Conservation (phyloP, 2,113 vertebrate species). For the Accipiter virgatus region DNA sequence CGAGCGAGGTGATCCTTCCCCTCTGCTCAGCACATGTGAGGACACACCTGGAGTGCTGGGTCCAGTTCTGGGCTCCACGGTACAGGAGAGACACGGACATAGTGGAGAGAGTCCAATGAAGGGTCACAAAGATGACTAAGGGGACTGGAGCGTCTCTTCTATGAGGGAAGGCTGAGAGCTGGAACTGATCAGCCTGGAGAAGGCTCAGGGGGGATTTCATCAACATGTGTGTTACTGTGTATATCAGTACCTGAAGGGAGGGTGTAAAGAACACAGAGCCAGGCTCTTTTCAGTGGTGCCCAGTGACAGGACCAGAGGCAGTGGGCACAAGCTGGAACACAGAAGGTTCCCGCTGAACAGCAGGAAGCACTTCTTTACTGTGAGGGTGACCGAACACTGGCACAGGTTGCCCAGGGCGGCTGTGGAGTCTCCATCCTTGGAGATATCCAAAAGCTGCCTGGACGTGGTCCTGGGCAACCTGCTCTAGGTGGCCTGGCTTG, state of each 20-base stretch:
- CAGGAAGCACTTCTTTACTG: neutral
- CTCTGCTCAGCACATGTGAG: neutral
- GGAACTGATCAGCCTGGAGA: neutral
- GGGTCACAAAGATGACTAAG: neutral
- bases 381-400: neutral
- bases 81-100: too few species aligned
- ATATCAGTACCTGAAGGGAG: neutral
- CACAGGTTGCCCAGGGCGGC: neutral
- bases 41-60: neutral
- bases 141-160: neutral
- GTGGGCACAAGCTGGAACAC: neutral
- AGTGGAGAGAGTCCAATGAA: neutral
- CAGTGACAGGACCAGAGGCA: neutral
- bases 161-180: neutral
- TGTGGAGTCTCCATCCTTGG: neutral
- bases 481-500: neutral
- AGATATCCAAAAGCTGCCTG: neutral
- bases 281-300: neutral
- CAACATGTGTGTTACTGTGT: neutral
- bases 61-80: neutral
- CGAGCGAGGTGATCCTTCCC: fast-evolving
- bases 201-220: neutral
- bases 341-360: neutral
- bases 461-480: neutral
- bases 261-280: neutral